Percentiles rank a stretch among this genome's conserved stretches.
Conservation (phyloP, 2,888 invertebrate species). For the Frankliniella intonsa region DNA sequence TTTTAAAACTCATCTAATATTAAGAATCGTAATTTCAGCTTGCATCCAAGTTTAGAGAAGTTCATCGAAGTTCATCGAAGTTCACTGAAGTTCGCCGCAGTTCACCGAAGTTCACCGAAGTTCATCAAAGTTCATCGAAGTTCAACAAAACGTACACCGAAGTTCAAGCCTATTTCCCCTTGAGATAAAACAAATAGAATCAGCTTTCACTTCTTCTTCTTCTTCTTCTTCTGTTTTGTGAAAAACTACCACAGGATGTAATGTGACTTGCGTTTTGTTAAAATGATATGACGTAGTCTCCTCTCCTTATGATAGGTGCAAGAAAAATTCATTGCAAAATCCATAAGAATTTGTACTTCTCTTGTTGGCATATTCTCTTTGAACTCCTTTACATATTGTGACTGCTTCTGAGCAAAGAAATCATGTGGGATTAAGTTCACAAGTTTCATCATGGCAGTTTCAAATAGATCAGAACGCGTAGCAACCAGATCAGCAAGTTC, state of each 20-base stretch:
- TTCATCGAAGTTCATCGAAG: too few species aligned
- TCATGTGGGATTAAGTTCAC: not conserved
- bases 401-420: not conserved
- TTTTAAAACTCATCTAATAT: too few species aligned
- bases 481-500: not conserved
- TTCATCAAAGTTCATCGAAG: too few species aligned
- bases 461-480: not conserved
- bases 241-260: not conserved
- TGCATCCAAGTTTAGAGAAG: too few species aligned
- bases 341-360: not conserved
- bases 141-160: too few species aligned
- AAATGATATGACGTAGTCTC: not conserved
- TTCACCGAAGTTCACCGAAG: too few species aligned
- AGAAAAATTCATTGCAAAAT: not conserved
- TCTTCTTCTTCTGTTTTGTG: not conserved
- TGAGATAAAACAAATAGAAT: not conserved
- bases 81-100: too few species aligned
- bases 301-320: not conserved
- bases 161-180: too few species aligned
- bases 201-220: not conserved
- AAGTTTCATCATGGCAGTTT: too few species aligned
- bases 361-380: not conserved
- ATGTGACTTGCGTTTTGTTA: not conserved
- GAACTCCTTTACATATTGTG: not conserved
- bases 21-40: too few species aligned